Base-by-base conservation (phyloP, 2,113 vertebrate species). In the Spea multiplicata region DNA sequence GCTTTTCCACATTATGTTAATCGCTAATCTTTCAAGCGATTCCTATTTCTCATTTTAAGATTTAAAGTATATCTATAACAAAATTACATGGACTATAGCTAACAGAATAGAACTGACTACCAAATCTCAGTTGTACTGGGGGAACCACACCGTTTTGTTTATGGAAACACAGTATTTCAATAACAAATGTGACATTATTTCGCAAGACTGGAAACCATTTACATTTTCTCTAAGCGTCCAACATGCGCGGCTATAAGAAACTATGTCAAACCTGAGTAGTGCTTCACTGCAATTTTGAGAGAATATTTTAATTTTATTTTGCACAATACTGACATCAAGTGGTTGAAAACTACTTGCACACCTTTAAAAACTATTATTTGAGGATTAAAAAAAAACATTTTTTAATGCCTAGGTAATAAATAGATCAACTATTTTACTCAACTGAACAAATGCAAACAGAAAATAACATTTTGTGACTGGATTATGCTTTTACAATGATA, bases 1-100 rank as follows among this genome's bases (percentile, higher is more conserved):
- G 71, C 71, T 74, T 68, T 68, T 66, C 77, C 71, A 73, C 78
- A 80, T 80, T 80, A 80, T 80, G 71, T 80, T 80, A 80, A 80
- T 80, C 53, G 62, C 78, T 80, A 74, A 80, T 73, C 78, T 74
- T 80, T 80, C 73, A 62, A 73, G 53, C 74, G 45, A 68, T 50
- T 57, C 71, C 65, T 73, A 68, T 73, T 80, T 73, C 64, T 80
- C 49, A 73, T 73, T 73, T 53, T 53, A 52, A 66, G 64, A 61
- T 74, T 74, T 73, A 66, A 74, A 74, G 16, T 74, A 74, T 74
- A 74, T 53, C 73, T 68, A 68, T 74, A 67, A 61, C 64, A 80
- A 68, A 80, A 68, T 80, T 30, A 74, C 71, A 67, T 68, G 71
- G 71, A 73, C 59, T 73, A 61, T 74, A n/a, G 44, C n/a, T 8